These are phyloP conservation scores for Proterorhinus semilunaris DNA, from an alignment of 2,113 vertebrate genomes.

Conservation along the genomic window DNA sequence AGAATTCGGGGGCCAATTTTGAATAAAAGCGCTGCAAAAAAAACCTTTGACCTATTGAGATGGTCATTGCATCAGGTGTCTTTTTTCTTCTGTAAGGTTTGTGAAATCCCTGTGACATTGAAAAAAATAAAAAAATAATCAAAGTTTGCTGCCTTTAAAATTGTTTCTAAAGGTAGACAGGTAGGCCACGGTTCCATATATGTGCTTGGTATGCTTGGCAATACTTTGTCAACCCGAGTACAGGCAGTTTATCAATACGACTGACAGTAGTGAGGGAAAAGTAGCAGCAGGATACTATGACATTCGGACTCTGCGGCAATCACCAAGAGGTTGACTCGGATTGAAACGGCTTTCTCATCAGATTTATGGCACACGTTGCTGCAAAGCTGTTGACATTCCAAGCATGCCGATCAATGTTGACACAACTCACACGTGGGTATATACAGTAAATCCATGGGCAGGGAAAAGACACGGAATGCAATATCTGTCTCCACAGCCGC, in stretches of 20 bases:
- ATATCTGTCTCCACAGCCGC: constrained; percentile 6
- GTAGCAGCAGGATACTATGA: not conserved
- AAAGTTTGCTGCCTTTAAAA: not conserved
- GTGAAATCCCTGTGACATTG: not conserved
- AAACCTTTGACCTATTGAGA: not conserved
- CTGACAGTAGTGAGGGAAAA: not conserved
- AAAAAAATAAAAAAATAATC: too few relatives aligned
- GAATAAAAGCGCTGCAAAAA: not conserved
- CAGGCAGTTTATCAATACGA: constrained; percentile 3
- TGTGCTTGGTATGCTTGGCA: not conserved
- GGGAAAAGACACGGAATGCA: constrained; percentile 7
- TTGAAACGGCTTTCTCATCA: constrained; percentile 17
- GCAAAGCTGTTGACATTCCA: constrained; percentile 40
- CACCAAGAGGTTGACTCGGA: not conserved
- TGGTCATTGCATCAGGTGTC: not conserved
- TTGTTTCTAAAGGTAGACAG: not conserved
- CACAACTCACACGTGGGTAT: constrained; percentile 11
- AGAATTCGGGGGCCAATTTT: not conserved
- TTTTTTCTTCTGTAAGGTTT: not conserved
- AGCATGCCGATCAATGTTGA: constrained; percentile 29
- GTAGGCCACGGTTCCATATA: not conserved
- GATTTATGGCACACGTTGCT: constrained; percentile 4
- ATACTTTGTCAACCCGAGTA: not conserved
- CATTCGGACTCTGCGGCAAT: not conserved
- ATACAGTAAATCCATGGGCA: not conserved